phyloP scores from a whole-genome alignment of 2,113 vertebrate species.

The Sorex araneus region DNA sequence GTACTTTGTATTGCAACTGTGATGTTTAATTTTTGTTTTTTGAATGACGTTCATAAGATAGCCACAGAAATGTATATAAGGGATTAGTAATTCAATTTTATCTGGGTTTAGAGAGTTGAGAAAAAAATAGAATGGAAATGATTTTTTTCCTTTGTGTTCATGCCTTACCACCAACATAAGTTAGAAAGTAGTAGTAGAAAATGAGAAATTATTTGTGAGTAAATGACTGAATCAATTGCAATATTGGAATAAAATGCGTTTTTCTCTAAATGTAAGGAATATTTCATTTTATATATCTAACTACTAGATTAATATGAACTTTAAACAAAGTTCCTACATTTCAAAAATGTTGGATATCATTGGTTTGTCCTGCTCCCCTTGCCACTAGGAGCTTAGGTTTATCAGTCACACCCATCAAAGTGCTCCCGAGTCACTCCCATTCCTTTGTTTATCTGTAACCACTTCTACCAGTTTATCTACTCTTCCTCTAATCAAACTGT shows the following conservation, averaged over 20 bases:
- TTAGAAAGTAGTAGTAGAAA: not conserved
- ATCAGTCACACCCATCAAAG: no score
- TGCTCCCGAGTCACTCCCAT: no score
- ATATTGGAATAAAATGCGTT: slow-evolving; percentile 18
- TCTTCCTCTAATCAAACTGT: no score
- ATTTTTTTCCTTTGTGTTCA: not conserved
- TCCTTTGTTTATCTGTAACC: no score
- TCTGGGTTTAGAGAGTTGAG: not conserved
- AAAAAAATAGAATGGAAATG: not conserved
- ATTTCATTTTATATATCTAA: not conserved
- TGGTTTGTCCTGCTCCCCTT: no score
- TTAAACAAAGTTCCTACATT: slow-evolving; percentile 15
- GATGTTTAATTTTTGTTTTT: not conserved
- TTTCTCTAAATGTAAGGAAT: not conserved
- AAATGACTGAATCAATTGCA: not conserved
- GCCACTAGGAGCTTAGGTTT: no score
- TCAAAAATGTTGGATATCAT: slow-evolving; percentile 12
- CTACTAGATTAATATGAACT: not conserved
- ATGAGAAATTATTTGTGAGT: slow-evolving; percentile 26
- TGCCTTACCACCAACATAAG: not conserved
- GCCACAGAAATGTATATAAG: not conserved
- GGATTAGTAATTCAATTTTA: not conserved
- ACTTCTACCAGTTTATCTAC: no score
- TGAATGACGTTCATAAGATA: not conserved
- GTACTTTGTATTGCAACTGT: not conserved